Conservation (phyloP, 2,888 invertebrate species). For the Choreutis nemorana region DNA sequence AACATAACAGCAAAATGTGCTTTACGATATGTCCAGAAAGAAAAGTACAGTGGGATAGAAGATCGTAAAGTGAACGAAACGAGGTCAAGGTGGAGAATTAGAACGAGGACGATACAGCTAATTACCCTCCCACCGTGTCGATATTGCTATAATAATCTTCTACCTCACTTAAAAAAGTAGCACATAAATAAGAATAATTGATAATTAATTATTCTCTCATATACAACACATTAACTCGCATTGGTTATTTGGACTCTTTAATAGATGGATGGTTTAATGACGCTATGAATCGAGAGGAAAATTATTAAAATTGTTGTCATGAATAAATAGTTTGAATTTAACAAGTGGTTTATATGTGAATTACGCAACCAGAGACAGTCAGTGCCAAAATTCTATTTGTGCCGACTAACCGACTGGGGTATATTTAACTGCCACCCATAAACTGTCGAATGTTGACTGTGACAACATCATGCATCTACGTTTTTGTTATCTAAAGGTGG, state of each 20-base stretch:
- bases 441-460: conserved; percentile 54
- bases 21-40: conserved; percentile 35
- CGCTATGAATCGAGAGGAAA: too few relatives aligned
- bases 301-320: too few relatives aligned
- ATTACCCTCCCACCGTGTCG: conserved; percentile 42
- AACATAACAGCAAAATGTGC: conserved; percentile 25
- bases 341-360: conserved; percentile 59
- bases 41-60: conserved; percentile 33
- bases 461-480: conserved; percentile 27
- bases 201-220: too few relatives aligned
- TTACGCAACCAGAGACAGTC: conserved; percentile 60
- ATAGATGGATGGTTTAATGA: too few relatives aligned
- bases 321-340: conserved; percentile 40
- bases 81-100: conserved; percentile 55
- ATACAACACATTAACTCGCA: too few relatives aligned
- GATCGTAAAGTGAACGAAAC: conserved; percentile 42
- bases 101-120: conserved; percentile 50
- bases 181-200: too few relatives aligned
- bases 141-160: conserved; percentile 21
- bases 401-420: conserved; percentile 61
- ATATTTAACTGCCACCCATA: conserved; percentile 65
- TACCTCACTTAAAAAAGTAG: too few relatives aligned
- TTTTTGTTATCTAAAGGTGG: too few relatives aligned
- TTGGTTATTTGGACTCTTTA: too few relatives aligned
- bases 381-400: conserved; percentile 67